Evolutionary conservation across 2,113 vertebrate species (phyloP), one percentile per base, ranked within the genome.

Genomic region (Ellobius talpinus): DNA sequence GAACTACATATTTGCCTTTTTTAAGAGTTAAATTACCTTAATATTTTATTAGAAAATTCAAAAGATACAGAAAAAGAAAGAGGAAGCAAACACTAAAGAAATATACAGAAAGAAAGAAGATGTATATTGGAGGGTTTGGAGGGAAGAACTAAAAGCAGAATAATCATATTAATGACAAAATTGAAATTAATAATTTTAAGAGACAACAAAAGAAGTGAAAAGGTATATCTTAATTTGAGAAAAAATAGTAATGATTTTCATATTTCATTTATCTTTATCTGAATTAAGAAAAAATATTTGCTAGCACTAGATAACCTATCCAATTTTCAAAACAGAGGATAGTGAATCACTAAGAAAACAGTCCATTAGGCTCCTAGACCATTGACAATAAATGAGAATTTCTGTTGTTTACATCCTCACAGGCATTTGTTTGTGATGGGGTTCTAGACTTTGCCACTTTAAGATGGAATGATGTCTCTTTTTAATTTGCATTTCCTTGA

Each of bases 251-350:
- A 95, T 68, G 12, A 0, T 6, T 96, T 73, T 61, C 72, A 33
- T 21, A 65, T 96, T 87, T 87, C 70, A 55, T 96, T 84, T 85
- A 58, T 79, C 3, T 66, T 5, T 81, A 66, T 86, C 42, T 89
- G n/a, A n/a, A n/a, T n/a, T 90, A 95, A 88, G 45, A 91, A 45
- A 66, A 91, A 88, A 89, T 94, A 92, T 85, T 9, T 39, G 0
- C 17, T 66, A 4, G 81, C 19, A 87, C 63, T 74, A 91, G 93
- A 85, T 14, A 21, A 11, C 52, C 55, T 36, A 5, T 26, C 84
- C 26, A 12, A 39, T 14, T 77, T 89, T n/a, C 0, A 82, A 95
- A 86, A 29, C 61, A 52, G 7, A 76, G 36, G 89, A 93, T 95
- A 91, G 52, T 88, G 23, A 89, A 52, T 86, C 90, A 88, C 72